Percentiles rank a stretch among this genome's conserved stretches.
phyloP scores from a whole-genome alignment of 2,113 vertebrate species.

The Chionomys nivalis region DNA sequence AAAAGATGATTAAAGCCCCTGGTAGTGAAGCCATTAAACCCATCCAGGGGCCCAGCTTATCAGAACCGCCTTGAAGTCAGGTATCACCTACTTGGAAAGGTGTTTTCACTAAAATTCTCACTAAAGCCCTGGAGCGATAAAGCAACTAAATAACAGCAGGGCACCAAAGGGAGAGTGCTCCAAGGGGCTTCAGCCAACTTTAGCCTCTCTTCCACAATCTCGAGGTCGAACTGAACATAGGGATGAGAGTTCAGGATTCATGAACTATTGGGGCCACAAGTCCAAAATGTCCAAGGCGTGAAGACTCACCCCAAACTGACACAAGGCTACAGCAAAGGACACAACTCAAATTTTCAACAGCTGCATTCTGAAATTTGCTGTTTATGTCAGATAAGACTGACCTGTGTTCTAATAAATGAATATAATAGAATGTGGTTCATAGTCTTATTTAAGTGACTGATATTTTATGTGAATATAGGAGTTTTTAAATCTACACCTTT shows the following conservation, averaged over 20 bases:
- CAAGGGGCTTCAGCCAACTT: not conserved
- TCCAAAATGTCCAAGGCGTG: not conserved
- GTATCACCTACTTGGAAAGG: not conserved
- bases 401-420: not conserved
- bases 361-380: not conserved
- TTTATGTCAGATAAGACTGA: not conserved
- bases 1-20: not conserved
- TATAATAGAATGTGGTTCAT: not conserved
- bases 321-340: not conserved
- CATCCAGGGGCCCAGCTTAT: not conserved
- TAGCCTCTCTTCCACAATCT: not conserved
- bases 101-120: not conserved
- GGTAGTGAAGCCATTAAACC: not conserved
- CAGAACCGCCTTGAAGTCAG: not conserved
- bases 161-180: not conserved
- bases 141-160: fast-evolving
- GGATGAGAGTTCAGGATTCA: not conserved
- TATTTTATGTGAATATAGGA: not conserved
- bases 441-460: not conserved
- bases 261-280: not conserved
- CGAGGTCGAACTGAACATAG: not conserved
- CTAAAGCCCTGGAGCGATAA: not conserved
- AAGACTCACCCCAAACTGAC: not conserved
- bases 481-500: not conserved
- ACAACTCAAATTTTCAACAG: not conserved